phyloP scores from a whole-genome alignment of 92 coral and sea anemone genomes.

The Siderastrea radians region DNA sequence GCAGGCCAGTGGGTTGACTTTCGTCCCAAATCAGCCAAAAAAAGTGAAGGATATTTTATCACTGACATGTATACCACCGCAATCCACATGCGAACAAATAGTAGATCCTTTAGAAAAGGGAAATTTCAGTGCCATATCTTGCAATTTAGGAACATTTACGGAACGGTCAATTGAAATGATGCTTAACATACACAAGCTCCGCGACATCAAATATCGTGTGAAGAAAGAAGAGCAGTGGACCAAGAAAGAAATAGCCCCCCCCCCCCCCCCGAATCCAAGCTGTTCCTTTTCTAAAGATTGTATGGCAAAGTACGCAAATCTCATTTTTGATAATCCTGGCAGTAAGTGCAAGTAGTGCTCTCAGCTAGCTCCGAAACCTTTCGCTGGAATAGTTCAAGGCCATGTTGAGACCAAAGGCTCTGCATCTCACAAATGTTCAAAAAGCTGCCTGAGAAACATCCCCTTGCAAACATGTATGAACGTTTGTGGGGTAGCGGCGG shows the following conservation, averaged over 20 bases:
- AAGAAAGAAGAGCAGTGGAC: constrained; percentile 45
- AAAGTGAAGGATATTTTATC: constrained; percentile 10
- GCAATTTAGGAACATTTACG: constrained; percentile 40
- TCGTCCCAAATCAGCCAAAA: not conserved
- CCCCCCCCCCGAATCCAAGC: constrained; percentile 17
- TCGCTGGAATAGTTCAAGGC: constrained; percentile 16
- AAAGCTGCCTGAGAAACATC: constrained; percentile 39
- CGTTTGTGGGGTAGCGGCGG: constrained; percentile 64
- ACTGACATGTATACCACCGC: constrained; percentile 35
- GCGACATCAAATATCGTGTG: constrained; percentile 9
- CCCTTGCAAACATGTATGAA: constrained; percentile 69
- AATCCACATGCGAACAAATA: constrained; percentile 47
- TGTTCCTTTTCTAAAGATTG: constrained; percentile 32
- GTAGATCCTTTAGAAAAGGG: constrained; percentile 8
- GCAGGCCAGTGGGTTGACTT: not conserved
- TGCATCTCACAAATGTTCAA: constrained; percentile 26
- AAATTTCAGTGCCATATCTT: constrained; percentile 41
- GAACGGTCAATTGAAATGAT: constrained; percentile 13
- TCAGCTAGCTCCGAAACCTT: constrained; percentile 35
- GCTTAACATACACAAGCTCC: constrained; percentile 40
- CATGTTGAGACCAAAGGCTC: constrained; percentile 2
- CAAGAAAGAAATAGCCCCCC: not conserved
- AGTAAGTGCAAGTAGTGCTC: constrained; percentile 17
- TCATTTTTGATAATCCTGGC: constrained; percentile 38
- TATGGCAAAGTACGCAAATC: constrained; percentile 10